Base-by-base conservation (phyloP, 2,797 vertebrate species). In the Zonotrichia albicollis region DNA sequence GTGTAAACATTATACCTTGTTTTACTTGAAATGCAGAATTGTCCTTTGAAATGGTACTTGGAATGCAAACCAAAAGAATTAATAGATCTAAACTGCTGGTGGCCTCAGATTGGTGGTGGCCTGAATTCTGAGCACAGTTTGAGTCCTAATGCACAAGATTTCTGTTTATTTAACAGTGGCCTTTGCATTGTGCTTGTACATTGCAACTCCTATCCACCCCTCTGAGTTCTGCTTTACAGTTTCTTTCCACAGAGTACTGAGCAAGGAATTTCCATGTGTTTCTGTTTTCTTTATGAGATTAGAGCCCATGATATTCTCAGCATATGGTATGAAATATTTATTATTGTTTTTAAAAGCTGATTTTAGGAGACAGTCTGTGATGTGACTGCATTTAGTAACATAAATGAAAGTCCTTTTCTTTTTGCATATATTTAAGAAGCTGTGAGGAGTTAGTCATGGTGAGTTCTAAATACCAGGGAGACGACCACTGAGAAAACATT, bases 361-460 rank as follows among this genome's bases (percentile, higher is more conserved):
- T 71, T 95, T 95, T 42, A 68, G 89, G 71, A 94, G 55, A 32
- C 73, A 66, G 92, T 60, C 70, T 88, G 87, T 85, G 86, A 90
- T 79, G 45, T 75, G 80, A 48, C 57, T 88, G 60, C 46, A 27
- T 84, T 95, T 94, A 93, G 89, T 53, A 88, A 94, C 54, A 46
- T 67, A 81, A 93, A 85, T 80, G 58, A 36, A 75, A 68, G 62
- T 87, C 53, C 48, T 75, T 71, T 93, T 70, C 58, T 75, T 91
- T 80, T 92, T 77, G 57, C 57, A 40, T 85, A 1, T 91, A 46
- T 76, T 95, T 88, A 68, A 85, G 93, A 55, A 95, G 57, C 57
- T 67, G 30, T 36, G 36, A 88, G 66, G 38, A 73, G 11, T 94
- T 91, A 88, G 67, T 96, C 64, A 17, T 79, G 87, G 74, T 58